A percentile compares a stretch with the other conserved stretches of the same genome.
Conservation (phyloP, 2,797 vertebrate species). For the Pseudotriccus pelzelni region DNA sequence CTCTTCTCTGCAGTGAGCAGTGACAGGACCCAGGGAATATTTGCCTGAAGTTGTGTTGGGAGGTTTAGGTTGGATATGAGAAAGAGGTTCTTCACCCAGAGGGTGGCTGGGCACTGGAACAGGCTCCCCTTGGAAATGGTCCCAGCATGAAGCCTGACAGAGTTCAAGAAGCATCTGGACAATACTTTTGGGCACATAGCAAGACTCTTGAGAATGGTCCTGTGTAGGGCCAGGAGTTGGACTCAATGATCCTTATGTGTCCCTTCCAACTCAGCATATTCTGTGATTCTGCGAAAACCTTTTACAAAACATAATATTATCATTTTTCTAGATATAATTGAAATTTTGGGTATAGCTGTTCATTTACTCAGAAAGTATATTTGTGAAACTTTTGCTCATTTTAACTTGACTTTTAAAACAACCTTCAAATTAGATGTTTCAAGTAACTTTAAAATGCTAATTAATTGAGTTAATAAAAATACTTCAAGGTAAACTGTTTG, state of each 20-base stretch:
- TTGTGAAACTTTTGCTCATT: background rate
- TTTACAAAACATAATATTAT: background rate
- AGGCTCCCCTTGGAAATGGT: background rate
- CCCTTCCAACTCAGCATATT: background rate
- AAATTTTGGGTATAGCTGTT: background rate
- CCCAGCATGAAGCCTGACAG: background rate
- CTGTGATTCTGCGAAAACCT: background rate
- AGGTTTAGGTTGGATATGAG: background rate
- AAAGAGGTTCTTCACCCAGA: background rate
- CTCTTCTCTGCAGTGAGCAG: background rate
- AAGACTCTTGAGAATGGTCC: background rate
- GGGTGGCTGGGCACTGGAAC: background rate
- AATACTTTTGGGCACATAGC: background rate
- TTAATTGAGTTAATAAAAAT: background rate
- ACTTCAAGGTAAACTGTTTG: background rate
- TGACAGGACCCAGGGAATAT: background rate
- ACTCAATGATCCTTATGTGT: background rate
- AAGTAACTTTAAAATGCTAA: background rate
- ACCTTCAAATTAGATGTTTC: background rate
- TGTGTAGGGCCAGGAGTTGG: background rate
- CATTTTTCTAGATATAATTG: background rate
- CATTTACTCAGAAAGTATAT: background rate
- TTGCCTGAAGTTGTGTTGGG: too few species aligned
- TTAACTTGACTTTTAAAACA: background rate
- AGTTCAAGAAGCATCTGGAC: background rate